Conservation (phyloP, 1,140 invertebrate species). For the Papilio xuthus region DNA sequence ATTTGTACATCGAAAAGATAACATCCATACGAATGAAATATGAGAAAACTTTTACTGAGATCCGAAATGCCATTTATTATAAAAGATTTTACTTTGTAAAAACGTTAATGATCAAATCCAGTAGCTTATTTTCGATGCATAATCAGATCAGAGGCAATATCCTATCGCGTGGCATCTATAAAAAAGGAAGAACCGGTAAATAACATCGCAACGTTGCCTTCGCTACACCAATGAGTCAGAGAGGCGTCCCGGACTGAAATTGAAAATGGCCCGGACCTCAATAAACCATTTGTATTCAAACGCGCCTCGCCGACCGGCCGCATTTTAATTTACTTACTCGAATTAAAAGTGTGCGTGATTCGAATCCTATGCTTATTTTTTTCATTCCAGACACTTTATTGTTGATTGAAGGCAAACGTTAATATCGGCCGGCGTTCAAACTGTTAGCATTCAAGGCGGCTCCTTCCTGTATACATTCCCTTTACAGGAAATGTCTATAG, state of each 20-base stretch:
- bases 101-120: background rate
- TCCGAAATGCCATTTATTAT: too few relatives aligned
- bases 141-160: conserved; percentile 58
- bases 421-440: conserved; percentile 55
- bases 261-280: conserved; percentile 63
- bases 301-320: conserved; percentile 59
- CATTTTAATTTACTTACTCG: conserved; percentile 81
- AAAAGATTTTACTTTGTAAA: background rate
- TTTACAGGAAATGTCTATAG: conserved; percentile 30
- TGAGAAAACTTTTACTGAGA: too few relatives aligned
- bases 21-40: background rate
- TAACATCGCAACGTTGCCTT: conserved; percentile 55
- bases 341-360: conserved; percentile 79
- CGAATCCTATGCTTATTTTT: conserved; percentile 66
- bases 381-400: conserved; percentile 66
- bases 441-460: conserved; percentile 56
- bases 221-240: conserved; percentile 64
- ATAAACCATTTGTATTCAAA: conserved; percentile 80
- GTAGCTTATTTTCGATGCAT: conserved; percentile 38
- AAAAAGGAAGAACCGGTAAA: conserved; percentile 61
- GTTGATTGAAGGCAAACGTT: conserved; percentile 70
- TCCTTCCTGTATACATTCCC: conserved; percentile 47
- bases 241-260: conserved; percentile 56
- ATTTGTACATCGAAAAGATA: background rate
- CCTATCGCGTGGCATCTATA: conserved; percentile 53